These are phyloP conservation scores for Pardalotus punctatus DNA, from an alignment of 2,113 vertebrate species.

Conservation along the genomic window DNA sequence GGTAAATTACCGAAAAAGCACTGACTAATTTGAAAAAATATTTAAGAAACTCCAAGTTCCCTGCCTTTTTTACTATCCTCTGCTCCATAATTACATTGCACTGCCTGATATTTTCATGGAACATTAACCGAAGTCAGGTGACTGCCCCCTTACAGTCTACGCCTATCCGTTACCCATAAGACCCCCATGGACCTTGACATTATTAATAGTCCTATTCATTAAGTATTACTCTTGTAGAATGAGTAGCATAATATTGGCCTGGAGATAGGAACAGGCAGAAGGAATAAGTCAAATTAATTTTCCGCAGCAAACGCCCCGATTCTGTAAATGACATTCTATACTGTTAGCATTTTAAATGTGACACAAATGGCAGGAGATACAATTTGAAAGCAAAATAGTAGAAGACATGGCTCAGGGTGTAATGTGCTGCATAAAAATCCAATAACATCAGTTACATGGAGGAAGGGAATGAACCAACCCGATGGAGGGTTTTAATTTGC, in stretches of 20 bases:
- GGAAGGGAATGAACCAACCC: slow-evolving; percentile 59
- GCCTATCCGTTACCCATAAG: slow-evolving; percentile 87
- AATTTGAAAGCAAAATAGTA: slow-evolving; percentile 93
- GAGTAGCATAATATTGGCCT: slow-evolving; percentile 95
- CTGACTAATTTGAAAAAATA: slow-evolving; percentile 76
- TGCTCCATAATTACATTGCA: slow-evolving; percentile 93
- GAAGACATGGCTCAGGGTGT: slow-evolving; percentile 79
- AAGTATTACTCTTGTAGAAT: slow-evolving; percentile 98
- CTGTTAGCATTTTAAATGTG: slow-evolving; percentile 96
- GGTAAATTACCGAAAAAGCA: not conserved
- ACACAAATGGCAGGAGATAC: slow-evolving; percentile 90
- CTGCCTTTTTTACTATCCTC: slow-evolving; percentile 78
- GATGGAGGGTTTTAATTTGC: slow-evolving; percentile 65
- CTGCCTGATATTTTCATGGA: slow-evolving; percentile 95
- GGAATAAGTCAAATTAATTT: slow-evolving; percentile 94
- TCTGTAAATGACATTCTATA: slow-evolving; percentile 93
- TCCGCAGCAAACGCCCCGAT: slow-evolving; percentile 90
- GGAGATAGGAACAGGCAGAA: slow-evolving; percentile 91
- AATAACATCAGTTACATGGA: slow-evolving; percentile 73
- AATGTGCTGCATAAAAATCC: slow-evolving; percentile 79
- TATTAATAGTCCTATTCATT: slow-evolving; percentile 98
- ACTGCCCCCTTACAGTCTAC: slow-evolving; percentile 83
- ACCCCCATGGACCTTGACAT: slow-evolving; percentile 87
- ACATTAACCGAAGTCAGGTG: slow-evolving; percentile 93
- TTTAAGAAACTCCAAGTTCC: slow-evolving; percentile 78